Base-by-base conservation (phyloP, 2,113 vertebrate species). In the Podarcis muralis region DNA sequence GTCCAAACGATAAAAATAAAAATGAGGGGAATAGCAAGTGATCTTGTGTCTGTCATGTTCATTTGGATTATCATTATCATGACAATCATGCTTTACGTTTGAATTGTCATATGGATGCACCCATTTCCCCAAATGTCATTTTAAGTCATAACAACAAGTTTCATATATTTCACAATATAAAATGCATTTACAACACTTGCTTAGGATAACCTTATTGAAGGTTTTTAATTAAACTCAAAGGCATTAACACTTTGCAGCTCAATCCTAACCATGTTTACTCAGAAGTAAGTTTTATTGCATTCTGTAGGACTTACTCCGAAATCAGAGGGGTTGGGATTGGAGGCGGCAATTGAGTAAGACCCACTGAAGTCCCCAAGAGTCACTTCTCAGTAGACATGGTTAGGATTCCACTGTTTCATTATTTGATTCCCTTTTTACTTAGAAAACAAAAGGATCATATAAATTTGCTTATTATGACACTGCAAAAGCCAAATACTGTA, bases 1-100 rank as follows among this genome's bases (percentile, higher is more conserved):
- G 87, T 94, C 94, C 93, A 91, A 95, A 53, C 48, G 2, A 53
- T 53, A 53, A 53, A 89, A 94, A 84, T 93, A 91, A 96, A 89
- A 94, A 87, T 81, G 92, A 89, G 57, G 68, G 83, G 92, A 93
- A 48, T 93, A 92, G 12, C 6, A 23, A 16, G 83, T 89, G 95
- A 79, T 91, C 93, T 94, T 95, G 96, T 96, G 95, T 96, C 90
- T 95, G 88, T 90, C 89, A 86, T 81, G 59, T 91, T 92, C 90
- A 92, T 89, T 76, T 93, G 83, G 88, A 86, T 93, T 95, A 93
- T 76, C 40, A 35, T 94, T 96, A 95, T 93, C 88, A 88, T 93
- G 91, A 93, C 94, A 93, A 93, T 94, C 80, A 53, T 88, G 88
- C 57, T 95, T 95, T 95, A 93, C 95, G 90, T 96, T 96, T 95